phyloP scores from a whole-genome alignment of 2,888 invertebrate species.

The Drosophila borborema region DNA sequence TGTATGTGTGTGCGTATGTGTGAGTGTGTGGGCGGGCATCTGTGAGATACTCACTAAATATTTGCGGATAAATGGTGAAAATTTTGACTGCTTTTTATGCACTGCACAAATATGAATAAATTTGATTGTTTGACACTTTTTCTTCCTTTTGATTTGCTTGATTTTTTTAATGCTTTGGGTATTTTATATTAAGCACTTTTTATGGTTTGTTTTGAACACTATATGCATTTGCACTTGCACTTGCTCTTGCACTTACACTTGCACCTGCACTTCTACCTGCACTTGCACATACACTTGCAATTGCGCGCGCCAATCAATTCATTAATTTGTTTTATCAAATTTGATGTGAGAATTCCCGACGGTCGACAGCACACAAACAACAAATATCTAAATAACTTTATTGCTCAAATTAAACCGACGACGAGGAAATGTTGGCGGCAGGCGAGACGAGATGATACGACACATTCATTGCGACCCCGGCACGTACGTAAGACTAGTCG shows the following conservation, averaged over 20 bases:
- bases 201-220: slow-evolving; percentile 65
- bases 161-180: neutral
- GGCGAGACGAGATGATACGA: slow-evolving; percentile 39
- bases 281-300: neutral
- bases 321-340: slow-evolving; percentile 59
- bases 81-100: slow-evolving; percentile 77
- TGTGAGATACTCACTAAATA: slow-evolving; percentile 82
- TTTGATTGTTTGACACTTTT: slow-evolving; percentile 24
- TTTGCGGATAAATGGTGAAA: slow-evolving; percentile 84
- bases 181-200: slow-evolving; percentile 29
- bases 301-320: slow-evolving; percentile 44
- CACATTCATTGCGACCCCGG: slow-evolving; percentile 84
- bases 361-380: slow-evolving; percentile 28
- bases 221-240: slow-evolving; percentile 6
- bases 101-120: slow-evolving; percentile 55
- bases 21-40: slow-evolving; percentile 58
- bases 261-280: neutral
- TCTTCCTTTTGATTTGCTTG: slow-evolving; percentile 25
- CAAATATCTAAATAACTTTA: slow-evolving; percentile 33
- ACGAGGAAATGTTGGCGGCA: slow-evolving; percentile 29
- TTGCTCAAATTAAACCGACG: slow-evolving; percentile 32
- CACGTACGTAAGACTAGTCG: slow-evolving; percentile 84
- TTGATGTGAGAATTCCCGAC: slow-evolving; percentile 34
- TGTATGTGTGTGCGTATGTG: slow-evolving; percentile 13
- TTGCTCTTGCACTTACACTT: neutral